These are phyloP conservation scores for Epistrophella euchroma DNA, from an alignment of 2,888 invertebrate genomes.

Conservation along the genomic window DNA sequence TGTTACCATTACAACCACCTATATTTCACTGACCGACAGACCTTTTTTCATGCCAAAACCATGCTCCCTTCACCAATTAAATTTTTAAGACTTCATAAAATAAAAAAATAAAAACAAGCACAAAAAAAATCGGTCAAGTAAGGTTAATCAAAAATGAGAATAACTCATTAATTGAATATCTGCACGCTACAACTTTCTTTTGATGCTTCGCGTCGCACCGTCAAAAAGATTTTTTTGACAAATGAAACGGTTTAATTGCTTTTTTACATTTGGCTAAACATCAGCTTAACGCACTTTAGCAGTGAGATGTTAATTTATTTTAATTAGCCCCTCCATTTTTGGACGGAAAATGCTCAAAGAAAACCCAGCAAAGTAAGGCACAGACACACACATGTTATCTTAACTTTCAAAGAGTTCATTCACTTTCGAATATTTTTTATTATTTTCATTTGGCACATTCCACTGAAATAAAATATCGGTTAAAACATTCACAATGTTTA, in stretches of 20 bases:
- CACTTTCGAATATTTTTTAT: conserved; percentile 57
- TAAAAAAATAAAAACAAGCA: not conserved
- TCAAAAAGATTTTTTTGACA: not conserved
- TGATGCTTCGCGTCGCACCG: conserved; percentile 6
- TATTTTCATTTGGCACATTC: conserved; percentile 13
- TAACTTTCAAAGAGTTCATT: conserved; percentile 66
- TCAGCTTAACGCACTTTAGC: conserved; percentile 15
- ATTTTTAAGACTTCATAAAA: conserved; percentile 24
- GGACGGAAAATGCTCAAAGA: not conserved
- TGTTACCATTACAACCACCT: not conserved
- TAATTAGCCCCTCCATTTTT: not conserved
- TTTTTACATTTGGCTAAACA: conserved; percentile 21
- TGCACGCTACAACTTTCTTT: conserved; percentile 64
- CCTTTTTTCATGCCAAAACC: conserved; percentile 25
- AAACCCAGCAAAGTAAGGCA: not conserved
- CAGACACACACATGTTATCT: not conserved
- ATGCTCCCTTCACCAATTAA: conserved; percentile 33
- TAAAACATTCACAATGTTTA: conserved; percentile 20
- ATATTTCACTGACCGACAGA: conserved; percentile 44
- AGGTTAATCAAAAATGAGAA: conserved; percentile 27
- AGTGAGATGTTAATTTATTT: conserved; percentile 33
- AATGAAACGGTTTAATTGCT: conserved; percentile 40
- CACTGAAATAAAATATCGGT: conserved; percentile 18
- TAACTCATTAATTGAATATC: conserved; percentile 56
- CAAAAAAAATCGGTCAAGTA: not conserved